Evolutionary conservation across 2,797 vertebrate genomes (phyloP), one percentile per base, ranked within the genome.

Genomic region (Gadopsis marmoratus): DNA sequence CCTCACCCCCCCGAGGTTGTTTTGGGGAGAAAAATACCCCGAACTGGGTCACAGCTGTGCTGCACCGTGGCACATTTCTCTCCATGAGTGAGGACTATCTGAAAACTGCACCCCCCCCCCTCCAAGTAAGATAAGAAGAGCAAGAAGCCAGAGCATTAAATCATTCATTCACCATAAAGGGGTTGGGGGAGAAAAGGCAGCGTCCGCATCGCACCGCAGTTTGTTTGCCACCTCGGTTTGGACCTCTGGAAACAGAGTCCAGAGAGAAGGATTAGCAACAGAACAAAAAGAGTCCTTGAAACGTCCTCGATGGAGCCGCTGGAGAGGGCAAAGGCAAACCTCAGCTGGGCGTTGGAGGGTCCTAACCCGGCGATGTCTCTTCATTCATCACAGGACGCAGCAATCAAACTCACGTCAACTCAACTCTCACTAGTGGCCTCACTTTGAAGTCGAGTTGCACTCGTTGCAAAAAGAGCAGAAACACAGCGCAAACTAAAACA

Each of bases 41-140:
- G 90, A 94, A 93, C 71, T 94, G 91, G 92, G 93, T 94, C 92
- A 93, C 83, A 90, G 88, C 87, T 88, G 79, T 73, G 83, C 80
- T 21, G 78, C 85, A 81, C 65, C 72, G 5, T 67, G 74, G 75
- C 89, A 87, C 86, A 88, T 85, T 78, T 87, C 79, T 89, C 50
- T 56, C 26, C 26, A 68, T 16, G 60, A 75, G 67, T 55, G 74
- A 84, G 65, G 77, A 76, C 69, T 55, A 64, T 79, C 80, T 71
- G 74, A 79, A 85, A 90, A 78, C 67, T 72, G 60, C 61, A n/a
- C 26, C 26, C 26, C 26, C 63, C 78, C 74, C 76, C 76, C 58
- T 68, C 79, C 64, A 79, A 84, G 76, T 81, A 60, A 82, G 87
- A 89, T 82, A 84, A 90, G 83, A 84, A 48, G 75, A 79, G 77